Percentiles rank a stretch among this genome's conserved stretches.
phyloP scores from a whole-genome alignment of 2,888 invertebrate species.

The Caenorhabditis sp. region DNA sequence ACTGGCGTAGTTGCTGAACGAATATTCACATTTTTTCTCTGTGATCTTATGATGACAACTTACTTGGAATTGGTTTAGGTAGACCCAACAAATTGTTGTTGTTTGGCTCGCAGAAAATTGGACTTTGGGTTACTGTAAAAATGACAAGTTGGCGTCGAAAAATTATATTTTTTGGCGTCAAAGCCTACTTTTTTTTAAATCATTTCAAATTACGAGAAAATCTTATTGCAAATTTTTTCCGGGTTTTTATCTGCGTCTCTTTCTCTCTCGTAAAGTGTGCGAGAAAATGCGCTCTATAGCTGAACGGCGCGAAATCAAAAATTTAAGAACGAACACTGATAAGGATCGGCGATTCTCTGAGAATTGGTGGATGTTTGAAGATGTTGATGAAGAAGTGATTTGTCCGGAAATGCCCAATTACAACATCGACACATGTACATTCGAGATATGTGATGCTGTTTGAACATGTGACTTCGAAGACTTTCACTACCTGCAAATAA shows the following conservation, averaged over 20 bases:
- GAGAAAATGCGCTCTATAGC: too few relatives aligned
- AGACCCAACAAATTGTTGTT: constrained; percentile 19
- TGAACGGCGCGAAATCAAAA: too few relatives aligned
- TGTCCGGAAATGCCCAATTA: constrained; percentile 70
- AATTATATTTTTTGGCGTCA: not conserved
- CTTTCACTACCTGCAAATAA: constrained; percentile 67
- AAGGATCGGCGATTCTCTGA: constrained; percentile 17
- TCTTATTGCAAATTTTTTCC: too few relatives aligned
- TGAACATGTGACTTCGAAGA: constrained; percentile 70
- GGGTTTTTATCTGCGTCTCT: too few relatives aligned
- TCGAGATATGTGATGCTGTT: constrained; percentile 68
- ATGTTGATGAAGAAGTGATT: constrained; percentile 63
- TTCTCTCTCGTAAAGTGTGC: too few relatives aligned
- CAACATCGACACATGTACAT: constrained; percentile 71
- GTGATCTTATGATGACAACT: not conserved
- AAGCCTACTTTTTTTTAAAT: too few relatives aligned
- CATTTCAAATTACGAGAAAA: too few relatives aligned
- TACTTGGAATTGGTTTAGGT: constrained; percentile 48
- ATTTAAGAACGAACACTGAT: too few relatives aligned
- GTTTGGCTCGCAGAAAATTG: constrained; percentile 1
- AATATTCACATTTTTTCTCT: not conserved
- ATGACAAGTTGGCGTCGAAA: not conserved
- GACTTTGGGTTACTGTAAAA: constrained; percentile 2
- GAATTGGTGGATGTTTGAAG: constrained; percentile 21
- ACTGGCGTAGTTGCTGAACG: constrained; percentile 27